phyloP scores from a whole-genome alignment of 1,140 invertebrate genomes.

The Magallana gigas region DNA sequence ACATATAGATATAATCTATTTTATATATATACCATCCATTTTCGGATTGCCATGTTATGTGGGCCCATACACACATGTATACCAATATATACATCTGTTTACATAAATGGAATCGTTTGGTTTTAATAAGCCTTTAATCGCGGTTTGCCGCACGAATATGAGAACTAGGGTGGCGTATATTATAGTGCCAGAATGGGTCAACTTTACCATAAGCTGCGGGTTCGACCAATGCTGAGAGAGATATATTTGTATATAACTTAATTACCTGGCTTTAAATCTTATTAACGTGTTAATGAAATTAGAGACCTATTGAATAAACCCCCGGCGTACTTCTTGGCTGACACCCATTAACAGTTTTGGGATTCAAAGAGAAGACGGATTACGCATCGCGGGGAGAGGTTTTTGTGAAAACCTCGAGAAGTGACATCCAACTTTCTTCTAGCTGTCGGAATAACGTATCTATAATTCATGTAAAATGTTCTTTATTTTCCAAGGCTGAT shows the following conservation, averaged over 20 bases:
- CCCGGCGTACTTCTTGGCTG: too few relatives aligned
- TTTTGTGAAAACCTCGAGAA: neutral
- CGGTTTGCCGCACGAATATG: neutral
- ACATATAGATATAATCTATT: too few relatives aligned
- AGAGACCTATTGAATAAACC: neutral
- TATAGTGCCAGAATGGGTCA: neutral
- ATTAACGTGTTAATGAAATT: constrained; percentile 27
- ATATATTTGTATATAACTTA: neutral
- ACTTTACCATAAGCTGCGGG: too few relatives aligned
- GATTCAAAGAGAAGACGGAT: too few relatives aligned
- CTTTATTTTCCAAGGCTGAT: neutral
- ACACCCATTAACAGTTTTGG: too few relatives aligned
- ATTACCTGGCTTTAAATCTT: constrained; percentile 23
- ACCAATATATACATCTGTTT: too few relatives aligned
- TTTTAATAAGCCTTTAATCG: neutral
- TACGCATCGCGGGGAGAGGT: too few relatives aligned
- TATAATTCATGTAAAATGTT: constrained; percentile 16
- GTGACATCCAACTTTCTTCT: neutral
- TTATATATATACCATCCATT: too few relatives aligned
- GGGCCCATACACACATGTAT: too few relatives aligned
- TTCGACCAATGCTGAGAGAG: neutral
- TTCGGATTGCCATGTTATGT: too few relatives aligned
- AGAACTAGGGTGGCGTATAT: neutral
- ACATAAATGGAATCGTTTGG: too few relatives aligned
- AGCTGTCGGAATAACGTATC: neutral